Evolutionary conservation across 2,113 vertebrate genomes (phyloP).

Genomic region (Passerina amoena): DNA sequence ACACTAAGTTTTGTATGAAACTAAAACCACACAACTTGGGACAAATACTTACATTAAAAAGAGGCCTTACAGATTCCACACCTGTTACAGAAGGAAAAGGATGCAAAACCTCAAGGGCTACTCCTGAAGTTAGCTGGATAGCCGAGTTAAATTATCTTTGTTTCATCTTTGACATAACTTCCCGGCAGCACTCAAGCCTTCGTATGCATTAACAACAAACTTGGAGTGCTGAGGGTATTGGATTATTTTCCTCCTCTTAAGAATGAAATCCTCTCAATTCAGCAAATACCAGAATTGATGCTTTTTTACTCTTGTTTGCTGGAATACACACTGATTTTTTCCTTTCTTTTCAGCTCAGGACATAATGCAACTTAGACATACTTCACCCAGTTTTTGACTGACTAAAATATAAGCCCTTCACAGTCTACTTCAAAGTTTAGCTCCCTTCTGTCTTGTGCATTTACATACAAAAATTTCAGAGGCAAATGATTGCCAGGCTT

Average conservation of each 20-base stretch:
- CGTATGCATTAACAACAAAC: neutral
- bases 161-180: neutral
- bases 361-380: neutral
- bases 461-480: neutral
- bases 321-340: neutral
- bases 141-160: neutral
- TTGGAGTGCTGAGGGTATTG: neutral
- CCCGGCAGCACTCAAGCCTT: neutral
- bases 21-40: neutral
- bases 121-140: neutral
- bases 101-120: neutral
- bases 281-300: neutral
- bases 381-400: neutral
- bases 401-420: neutral
- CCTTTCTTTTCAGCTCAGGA: neutral
- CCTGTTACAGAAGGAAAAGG: neutral
- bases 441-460: neutral
- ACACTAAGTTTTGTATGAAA: neutral
- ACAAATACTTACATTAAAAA: neutral
- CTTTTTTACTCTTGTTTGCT: neutral
- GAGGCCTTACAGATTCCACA: neutral
- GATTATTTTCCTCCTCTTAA: neutral
- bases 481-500: neutral
- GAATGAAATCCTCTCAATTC: neutral
- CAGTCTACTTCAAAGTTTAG: neutral